phyloP scores from a whole-genome alignment of 2,888 invertebrate species.

The Catocala nupta region DNA sequence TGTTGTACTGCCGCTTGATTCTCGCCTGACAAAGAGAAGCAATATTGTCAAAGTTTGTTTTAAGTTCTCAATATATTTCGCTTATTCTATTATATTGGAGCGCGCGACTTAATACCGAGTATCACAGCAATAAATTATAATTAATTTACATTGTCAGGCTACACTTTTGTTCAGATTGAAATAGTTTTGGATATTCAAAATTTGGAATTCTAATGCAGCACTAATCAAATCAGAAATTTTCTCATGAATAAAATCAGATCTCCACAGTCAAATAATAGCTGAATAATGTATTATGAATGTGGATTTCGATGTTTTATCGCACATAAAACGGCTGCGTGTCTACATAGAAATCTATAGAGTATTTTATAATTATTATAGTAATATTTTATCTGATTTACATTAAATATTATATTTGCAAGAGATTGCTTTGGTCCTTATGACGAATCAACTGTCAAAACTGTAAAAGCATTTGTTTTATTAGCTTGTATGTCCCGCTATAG shows the following conservation, averaged over 20 bases:
- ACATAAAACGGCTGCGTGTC: too few relatives aligned
- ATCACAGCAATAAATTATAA: constrained; percentile 21
- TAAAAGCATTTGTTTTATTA: too few relatives aligned
- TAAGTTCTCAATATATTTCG: constrained; percentile 35
- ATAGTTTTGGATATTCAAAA: constrained; percentile 14
- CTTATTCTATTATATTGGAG: constrained; percentile 34
- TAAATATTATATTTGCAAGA: too few relatives aligned
- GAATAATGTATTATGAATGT: too few relatives aligned
- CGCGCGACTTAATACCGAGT: constrained; percentile 24
- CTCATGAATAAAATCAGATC: background rate
- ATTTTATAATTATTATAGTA: too few relatives aligned
- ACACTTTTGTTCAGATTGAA: constrained; percentile 18
- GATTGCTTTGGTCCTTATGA: too few relatives aligned
- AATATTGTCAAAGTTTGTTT: constrained; percentile 36
- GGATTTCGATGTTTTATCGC: too few relatives aligned
- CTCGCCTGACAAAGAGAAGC: constrained; percentile 79
- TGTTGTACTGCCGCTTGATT: constrained; percentile 89
- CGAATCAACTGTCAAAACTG: too few relatives aligned
- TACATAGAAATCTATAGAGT: too few relatives aligned
- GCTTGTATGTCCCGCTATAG: too few relatives aligned
- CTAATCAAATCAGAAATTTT: background rate
- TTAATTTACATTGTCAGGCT: constrained; percentile 14
- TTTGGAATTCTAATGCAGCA: background rate
- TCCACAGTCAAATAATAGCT: too few relatives aligned
- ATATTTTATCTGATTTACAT: too few relatives aligned